Evolutionary conservation across 1,140 invertebrate species (phyloP).

Genomic region (Pristionchus pacificus): DNA sequence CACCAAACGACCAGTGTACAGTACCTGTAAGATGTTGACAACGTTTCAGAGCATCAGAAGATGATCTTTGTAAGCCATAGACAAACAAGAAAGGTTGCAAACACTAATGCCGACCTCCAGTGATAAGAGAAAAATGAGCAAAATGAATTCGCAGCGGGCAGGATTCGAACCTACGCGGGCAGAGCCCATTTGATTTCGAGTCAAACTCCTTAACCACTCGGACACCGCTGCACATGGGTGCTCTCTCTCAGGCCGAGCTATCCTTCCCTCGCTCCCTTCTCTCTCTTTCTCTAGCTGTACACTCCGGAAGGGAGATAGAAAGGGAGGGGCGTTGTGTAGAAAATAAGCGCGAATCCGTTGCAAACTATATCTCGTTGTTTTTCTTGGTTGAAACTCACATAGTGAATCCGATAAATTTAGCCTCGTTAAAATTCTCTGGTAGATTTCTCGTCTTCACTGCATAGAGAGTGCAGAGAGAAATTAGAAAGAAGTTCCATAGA

Average conservation of each 20-base stretch:
- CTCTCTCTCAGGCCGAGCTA: too few relatives aligned
- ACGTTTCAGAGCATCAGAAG: conserved; percentile 55
- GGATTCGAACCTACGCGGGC: conserved; percentile 43
- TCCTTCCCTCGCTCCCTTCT: too few relatives aligned
- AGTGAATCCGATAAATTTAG: conserved; percentile 76
- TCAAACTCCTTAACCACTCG: conserved; percentile 41
- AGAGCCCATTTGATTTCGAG: conserved; percentile 43
- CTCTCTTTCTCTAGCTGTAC: too few relatives aligned
- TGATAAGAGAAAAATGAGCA: too few relatives aligned
- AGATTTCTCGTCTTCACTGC: conserved; percentile 80
- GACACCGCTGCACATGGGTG: conserved; percentile 18
- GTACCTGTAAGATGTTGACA: conserved; percentile 68
- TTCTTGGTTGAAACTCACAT: conserved; percentile 39
- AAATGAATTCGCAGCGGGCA: conserved; percentile 13
- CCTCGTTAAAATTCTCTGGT: conserved; percentile 82
- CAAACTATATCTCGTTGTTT: too few relatives aligned
- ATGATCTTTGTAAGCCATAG: too few relatives aligned
- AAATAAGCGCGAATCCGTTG: too few relatives aligned
- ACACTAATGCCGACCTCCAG: too few relatives aligned
- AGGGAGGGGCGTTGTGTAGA: too few relatives aligned
- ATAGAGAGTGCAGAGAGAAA: conserved; percentile 76
- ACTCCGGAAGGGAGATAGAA: too few relatives aligned
- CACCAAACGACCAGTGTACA: conserved; percentile 82
- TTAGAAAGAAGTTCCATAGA: conserved; percentile 74
- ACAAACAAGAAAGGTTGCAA: too few relatives aligned